Evolutionary conservation across 2,113 vertebrate species (phyloP), one percentile per base, ranked within the genome.

Genomic region (Engraulis encrasicolus): DNA sequence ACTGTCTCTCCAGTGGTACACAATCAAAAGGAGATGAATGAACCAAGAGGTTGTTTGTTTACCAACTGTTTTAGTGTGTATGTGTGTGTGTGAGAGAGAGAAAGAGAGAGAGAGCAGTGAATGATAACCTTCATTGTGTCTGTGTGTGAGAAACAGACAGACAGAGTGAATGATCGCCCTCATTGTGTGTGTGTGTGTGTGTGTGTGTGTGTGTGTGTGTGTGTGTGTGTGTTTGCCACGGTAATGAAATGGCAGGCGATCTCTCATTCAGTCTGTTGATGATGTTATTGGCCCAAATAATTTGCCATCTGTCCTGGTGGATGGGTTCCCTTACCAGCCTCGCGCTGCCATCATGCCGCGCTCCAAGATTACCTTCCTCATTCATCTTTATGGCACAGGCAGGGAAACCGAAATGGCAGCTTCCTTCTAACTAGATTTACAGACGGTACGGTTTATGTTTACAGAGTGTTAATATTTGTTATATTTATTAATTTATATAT

Each of bases 201-300:
- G 23, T 66, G n/a, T 66, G 58, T 66, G 58, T 66, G 6, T 66
- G 58, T 66, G 58, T 66, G n/a, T 66, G 58, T 31, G 23, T 66
- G n/a, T 66, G 58, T 66, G 58, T 66, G 6, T 66, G 0, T 66
- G n/a, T 12, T 74, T 31, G 23, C 31, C 34, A 31, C 15, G 31
- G 27, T 31, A 74, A 74, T 74, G 27, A 74, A 74, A 74, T 74
- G 66, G 11, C 66, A 74, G 66, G 2, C 31, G 66, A 74, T 74
- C 66, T 74, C 66, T 71, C n/a, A 34, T 31, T 5, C 66, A 74
- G 66, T 74, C 66, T 74, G 66, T 15, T 74, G 66, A 74, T 74
- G 66, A 74, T 74, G 31, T 74, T 74, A 74, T 31, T 14, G 66
- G 66, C 27, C 66, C 12, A 74, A 74, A 36, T 34, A 17, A 36